Conservation (phyloP, 2,113 vertebrate species). For the Trogon melanurus region DNA sequence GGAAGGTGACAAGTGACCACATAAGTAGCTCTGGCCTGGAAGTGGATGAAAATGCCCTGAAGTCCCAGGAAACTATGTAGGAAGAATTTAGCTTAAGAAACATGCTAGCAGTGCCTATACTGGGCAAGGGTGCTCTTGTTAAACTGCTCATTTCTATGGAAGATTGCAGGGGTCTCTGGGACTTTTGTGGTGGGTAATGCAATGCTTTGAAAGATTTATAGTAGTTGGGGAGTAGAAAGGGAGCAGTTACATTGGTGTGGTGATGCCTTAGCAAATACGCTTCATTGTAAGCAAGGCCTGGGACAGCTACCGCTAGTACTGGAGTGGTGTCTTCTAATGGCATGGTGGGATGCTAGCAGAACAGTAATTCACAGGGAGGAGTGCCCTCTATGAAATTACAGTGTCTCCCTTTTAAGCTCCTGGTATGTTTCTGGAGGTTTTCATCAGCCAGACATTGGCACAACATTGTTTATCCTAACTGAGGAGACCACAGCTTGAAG, state of each 20-base stretch:
- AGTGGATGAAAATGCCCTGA: not conserved
- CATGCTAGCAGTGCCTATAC: not conserved
- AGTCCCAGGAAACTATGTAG: not conserved
- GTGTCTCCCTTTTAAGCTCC: not conserved
- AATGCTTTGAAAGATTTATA: not conserved
- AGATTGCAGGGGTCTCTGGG: not conserved
- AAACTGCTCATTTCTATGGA: not conserved
- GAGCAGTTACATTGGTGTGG: not conserved
- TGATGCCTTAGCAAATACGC: not conserved
- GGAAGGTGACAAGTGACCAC: not conserved
- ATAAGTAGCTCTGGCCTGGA: not conserved
- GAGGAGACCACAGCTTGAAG: not conserved
- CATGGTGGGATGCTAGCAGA: not conserved
- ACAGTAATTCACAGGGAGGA: conserved; percentile 22
- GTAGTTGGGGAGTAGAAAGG: not conserved
- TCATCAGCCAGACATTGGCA: not conserved
- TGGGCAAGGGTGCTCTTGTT: not conserved
- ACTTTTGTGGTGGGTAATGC: not conserved
- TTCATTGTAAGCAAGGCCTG: not conserved
- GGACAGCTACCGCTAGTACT: not conserved
- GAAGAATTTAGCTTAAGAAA: not conserved
- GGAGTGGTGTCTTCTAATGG: not conserved
- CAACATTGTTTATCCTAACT: not conserved
- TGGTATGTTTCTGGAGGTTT: conserved; percentile 24
- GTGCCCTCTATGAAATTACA: not conserved